phyloP scores from a whole-genome alignment of 2,888 invertebrate genomes.

The Thera obeliscata region DNA sequence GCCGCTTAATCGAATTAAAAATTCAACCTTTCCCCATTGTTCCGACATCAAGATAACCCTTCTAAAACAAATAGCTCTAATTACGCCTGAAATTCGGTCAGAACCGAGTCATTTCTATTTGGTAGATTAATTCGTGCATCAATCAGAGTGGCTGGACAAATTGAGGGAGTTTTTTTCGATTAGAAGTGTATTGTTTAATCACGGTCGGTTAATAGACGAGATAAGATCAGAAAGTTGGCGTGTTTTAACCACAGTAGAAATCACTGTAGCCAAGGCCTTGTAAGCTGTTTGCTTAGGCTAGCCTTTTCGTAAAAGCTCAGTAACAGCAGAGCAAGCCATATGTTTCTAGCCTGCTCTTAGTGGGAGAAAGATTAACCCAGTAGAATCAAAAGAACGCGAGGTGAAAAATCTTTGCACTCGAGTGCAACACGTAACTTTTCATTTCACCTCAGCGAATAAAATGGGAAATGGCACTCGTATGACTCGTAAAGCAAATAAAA shows the following conservation, averaged over 20 bases:
- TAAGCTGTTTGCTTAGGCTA: neutral
- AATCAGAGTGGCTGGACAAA: conserved; percentile 68
- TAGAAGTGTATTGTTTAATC: conserved; percentile 79
- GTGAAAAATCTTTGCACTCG: too few relatives aligned
- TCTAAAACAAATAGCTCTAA: conserved; percentile 81
- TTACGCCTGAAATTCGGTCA: conserved; percentile 74
- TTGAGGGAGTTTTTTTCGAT: conserved; percentile 81
- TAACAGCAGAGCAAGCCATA: too few relatives aligned
- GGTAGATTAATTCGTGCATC: conserved; percentile 74
- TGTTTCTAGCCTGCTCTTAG: too few relatives aligned
- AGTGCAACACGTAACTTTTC: too few relatives aligned
- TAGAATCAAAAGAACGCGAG: too few relatives aligned
- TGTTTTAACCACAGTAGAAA: conserved; percentile 33
- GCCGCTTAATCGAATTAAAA: conserved; percentile 66
- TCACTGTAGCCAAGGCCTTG: neutral
- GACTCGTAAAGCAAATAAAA: too few relatives aligned
- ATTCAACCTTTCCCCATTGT: conserved; percentile 75
- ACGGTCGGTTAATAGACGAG: conserved; percentile 69
- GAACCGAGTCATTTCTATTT: conserved; percentile 72
- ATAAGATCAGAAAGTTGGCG: conserved; percentile 63
- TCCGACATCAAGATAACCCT: conserved; percentile 69
- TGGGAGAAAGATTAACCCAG: too few relatives aligned
- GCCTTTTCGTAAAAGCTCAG: too few relatives aligned
- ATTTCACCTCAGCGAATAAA: too few relatives aligned
- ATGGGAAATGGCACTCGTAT: too few relatives aligned